Percentiles rank a stretch among this genome's conserved stretches.
Conservation (phyloP, 1,140 invertebrate species). For the Drusus annulatus region DNA sequence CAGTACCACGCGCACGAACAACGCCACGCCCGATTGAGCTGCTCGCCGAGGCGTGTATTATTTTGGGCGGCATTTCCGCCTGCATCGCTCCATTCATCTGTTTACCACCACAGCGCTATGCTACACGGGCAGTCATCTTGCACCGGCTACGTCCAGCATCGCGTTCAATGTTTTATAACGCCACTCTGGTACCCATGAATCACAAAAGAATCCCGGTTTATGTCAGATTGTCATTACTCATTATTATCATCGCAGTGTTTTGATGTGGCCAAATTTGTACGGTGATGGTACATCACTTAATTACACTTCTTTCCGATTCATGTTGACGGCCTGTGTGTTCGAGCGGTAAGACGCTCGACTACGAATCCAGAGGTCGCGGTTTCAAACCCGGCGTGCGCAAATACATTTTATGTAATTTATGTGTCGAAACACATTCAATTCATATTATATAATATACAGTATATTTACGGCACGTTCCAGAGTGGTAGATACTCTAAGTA, state of each 20-base stretch:
- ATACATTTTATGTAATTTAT: too few species aligned
- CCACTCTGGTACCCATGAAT: neutral
- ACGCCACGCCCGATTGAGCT: neutral
- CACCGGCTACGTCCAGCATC: neutral
- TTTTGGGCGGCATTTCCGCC: slow-evolving; percentile 35
- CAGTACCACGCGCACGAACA: neutral
- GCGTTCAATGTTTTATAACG: neutral
- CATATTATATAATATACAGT: too few species aligned
- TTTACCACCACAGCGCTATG: neutral
- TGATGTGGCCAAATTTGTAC: neutral
- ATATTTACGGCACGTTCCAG: too few species aligned
- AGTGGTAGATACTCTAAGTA: too few species aligned
- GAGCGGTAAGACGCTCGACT: too few species aligned
- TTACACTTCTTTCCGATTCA: too few species aligned
- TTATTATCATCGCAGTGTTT: neutral
- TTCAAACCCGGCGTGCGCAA: too few species aligned
- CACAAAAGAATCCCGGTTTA: neutral
- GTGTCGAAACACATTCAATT: too few species aligned
- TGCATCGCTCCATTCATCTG: slow-evolving; percentile 1
- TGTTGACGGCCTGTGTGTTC: too few species aligned
- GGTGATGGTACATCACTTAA: too few species aligned
- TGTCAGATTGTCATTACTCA: neutral
- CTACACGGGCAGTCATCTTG: neutral
- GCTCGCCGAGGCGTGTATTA: slow-evolving; percentile 21
- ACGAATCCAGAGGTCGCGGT: too few species aligned